Base-by-base conservation (phyloP, 1,140 invertebrate genomes). In the Ylistrum balloti region DNA sequence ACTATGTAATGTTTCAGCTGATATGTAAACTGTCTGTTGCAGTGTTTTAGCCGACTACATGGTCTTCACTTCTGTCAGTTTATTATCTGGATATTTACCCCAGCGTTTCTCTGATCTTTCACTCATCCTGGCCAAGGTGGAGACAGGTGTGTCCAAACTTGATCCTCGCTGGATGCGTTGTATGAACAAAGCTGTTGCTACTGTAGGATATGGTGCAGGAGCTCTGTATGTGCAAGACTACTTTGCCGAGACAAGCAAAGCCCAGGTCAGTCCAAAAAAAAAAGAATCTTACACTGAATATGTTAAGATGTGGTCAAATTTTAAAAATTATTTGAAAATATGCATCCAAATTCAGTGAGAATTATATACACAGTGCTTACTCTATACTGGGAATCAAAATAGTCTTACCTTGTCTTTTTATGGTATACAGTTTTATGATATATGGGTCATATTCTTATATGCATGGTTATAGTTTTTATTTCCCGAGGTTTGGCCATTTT, bases 121-220 rank as follows among this genome's bases (percentile, higher is more conserved):
- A 10, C 74, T 94, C 10, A 91, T 89, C 15, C 56, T 95, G 15
- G 88, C 90, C n/a, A 91, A 92, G 32, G 93, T 91, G 17, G 93
- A 93, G 97, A 85, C 96, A 97, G 3, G 98, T 98, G 93, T 96
- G 0, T 98, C 97, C 0, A 97, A 98, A 92, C 95, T 97, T 35
- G 97, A 98, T 94, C 97, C 98, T 0, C 96, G 98, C n/a, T 98
- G 98, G 98, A 98, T 98, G 96, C 98, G 98, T 93, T 99, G 98
- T 95, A 97, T 98, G 1, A 96, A 96, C 0, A 98, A 98, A 96
- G 98, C 98, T 0, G 98, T 97, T 94, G 97, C 97, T 9, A 97
- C 97, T 88, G 97, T 99, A 95, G 98, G 98, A 13, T 99, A 99
- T 96, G 98, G 98, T 0, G 97, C 99, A 5, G 98, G 98, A 0